Percentiles rank a stretch among this genome's conserved stretches.
Conservation (phyloP, 2,113 vertebrate species). For the Podocnemis expansa region DNA sequence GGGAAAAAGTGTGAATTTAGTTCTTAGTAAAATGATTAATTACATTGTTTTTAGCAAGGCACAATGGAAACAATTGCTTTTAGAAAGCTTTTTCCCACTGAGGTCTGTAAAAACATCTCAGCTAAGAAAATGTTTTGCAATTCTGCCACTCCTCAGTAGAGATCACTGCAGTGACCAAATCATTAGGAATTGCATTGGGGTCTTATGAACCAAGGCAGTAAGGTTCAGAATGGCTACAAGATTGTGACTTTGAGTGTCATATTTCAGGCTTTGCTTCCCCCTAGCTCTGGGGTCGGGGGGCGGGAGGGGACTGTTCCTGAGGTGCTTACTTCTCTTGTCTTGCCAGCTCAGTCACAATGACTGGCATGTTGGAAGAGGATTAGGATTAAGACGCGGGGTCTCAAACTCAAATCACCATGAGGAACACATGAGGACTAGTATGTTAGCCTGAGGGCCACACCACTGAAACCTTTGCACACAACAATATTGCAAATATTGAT, state of each 20-base stretch:
- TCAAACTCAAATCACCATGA: no score
- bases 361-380: background rate
- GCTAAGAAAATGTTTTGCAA: background rate
- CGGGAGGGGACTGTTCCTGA: background rate
- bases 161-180: background rate
- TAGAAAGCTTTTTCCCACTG: background rate
- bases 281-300: rapidly evolving
- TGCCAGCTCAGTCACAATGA: rapidly evolving
- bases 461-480: no score
- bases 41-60: background rate
- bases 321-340: background rate
- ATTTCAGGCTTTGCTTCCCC: background rate
- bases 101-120: background rate
- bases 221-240: background rate
- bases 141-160: background rate
- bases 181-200: background rate
- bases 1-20: background rate
- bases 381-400: no score
- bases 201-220: background rate
- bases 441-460: no score
- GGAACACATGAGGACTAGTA: no score
- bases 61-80: background rate
- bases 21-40: background rate
- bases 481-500: no score
- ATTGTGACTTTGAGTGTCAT: background rate